These are phyloP conservation scores for Platysternon megacephalum DNA, from an alignment of 2,113 vertebrate species.

Conservation along the genomic window DNA sequence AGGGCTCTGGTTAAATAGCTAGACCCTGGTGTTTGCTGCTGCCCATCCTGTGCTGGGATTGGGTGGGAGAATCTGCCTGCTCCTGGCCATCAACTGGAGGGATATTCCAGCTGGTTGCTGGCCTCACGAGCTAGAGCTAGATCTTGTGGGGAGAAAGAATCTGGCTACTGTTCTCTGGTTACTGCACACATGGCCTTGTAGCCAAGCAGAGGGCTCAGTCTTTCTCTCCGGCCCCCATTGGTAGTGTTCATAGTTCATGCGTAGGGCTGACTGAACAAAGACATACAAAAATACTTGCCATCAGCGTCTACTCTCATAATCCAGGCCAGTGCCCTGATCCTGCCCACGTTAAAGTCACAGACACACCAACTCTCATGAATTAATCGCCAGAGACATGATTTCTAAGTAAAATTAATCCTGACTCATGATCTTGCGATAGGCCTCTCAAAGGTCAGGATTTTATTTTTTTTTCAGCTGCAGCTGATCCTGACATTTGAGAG, in stretches of 20 bases:
- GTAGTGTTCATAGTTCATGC: accelerated
- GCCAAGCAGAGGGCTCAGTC: neutral
- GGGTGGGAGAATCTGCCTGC: neutral
- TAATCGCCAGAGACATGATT: too few species aligned
- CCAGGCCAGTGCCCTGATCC: neutral
- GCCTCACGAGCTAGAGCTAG: accelerated
- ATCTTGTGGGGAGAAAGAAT: neutral
- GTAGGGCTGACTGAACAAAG: neutral
- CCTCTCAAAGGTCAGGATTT: too few species aligned
- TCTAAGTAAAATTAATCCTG: too few species aligned
- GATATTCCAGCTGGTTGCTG: neutral
- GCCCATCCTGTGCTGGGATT: accelerated
- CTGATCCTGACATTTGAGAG: too few species aligned
- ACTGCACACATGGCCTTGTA: too few species aligned
- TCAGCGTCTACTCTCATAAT: neutral
- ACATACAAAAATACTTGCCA: neutral
- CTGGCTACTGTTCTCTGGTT: neutral
- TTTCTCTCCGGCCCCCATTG: neutral
- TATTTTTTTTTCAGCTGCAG: too few species aligned
- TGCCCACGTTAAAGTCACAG: accelerated
- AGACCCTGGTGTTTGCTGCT: accelerated
- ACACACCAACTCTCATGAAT: too few species aligned
- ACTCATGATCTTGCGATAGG: too few species aligned
- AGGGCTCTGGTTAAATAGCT: neutral
- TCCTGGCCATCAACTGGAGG: neutral